phyloP scores from a whole-genome alignment of 2,797 vertebrate genomes.

The Myoxocephalus aenaeus region DNA sequence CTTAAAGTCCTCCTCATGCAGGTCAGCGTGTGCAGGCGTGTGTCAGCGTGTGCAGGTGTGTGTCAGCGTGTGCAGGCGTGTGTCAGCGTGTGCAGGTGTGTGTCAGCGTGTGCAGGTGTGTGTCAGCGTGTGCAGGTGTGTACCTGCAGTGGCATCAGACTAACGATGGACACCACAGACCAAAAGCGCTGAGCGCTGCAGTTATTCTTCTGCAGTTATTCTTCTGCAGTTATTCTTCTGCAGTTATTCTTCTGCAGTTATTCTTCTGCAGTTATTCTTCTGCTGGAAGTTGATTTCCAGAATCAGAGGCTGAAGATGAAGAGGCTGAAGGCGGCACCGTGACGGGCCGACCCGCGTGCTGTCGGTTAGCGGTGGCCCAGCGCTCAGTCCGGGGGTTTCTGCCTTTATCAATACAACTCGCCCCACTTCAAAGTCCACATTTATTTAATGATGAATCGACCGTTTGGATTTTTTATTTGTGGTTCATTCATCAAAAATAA shows the following conservation, averaged over 20 bases:
- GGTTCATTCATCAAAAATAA: background rate
- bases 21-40: background rate
- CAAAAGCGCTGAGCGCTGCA: background rate
- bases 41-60: no score
- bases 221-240: background rate
- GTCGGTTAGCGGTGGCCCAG: background rate
- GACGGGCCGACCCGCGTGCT: background rate
- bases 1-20: background rate
- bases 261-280: background rate
- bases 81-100: no score
- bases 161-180: background rate
- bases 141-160: background rate
- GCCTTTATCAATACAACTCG: background rate
- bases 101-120: no score
- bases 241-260: background rate
- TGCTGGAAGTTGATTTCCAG: background rate
- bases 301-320: constrained; percentile 2
- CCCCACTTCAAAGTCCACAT: background rate
- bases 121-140: background rate
- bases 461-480: background rate
- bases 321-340: background rate
- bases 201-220: background rate
- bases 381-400: background rate
- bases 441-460: background rate
- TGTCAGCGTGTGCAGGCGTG: no score